Base-by-base conservation (phyloP, 1,140 invertebrate species). In the Pogonognathellus flavescens region DNA sequence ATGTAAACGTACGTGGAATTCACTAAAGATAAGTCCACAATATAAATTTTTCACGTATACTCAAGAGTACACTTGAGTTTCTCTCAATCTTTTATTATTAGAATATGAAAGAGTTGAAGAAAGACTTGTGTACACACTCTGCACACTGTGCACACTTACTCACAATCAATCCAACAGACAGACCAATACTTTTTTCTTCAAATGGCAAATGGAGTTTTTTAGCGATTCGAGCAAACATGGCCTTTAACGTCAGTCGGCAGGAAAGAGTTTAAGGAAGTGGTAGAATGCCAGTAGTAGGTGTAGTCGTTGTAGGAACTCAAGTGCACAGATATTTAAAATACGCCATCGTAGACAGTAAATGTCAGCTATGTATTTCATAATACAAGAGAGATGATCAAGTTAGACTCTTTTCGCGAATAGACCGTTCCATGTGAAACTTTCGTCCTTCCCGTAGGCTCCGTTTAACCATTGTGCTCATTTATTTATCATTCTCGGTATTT, bases 41-140 rank as follows among this genome's bases (percentile, higher is more conserved):
- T 76, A 50, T 31, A 66, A 66, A 66, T 41, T 76, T 31, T 50
- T 25, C 6, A 76, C 70, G 70, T 76, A 76, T 49, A 49, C 41
- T 50, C 70, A 16, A n/a, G 25, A 76, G 70, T 76, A 50, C 70
- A 76, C 70, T 76, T 76, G 20, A 66, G 62, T 31, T 72, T 18
- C 41, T 50, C 70, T 76, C 70, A 76, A 49, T 76, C 25, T 76
- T 76, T 41, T 41, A 41, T 41, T 41, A 49, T 76, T 76, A 76
- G 70, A 76, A 76, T 76, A 76, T 49, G 70, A 76, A 76, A 49
- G 62, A 66, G 14, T 25, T 66, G 18, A 22, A 66, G 25, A 66
- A 41, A 41, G 31, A 41, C 31, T 41, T 41, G 31, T 41, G 31
- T 41, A 41, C 31, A 41, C 31, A 41, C 31, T 41, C 31, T 41